Conservation (phyloP, 92 coral and sea anemone species). For the Phenganax marumi region DNA sequence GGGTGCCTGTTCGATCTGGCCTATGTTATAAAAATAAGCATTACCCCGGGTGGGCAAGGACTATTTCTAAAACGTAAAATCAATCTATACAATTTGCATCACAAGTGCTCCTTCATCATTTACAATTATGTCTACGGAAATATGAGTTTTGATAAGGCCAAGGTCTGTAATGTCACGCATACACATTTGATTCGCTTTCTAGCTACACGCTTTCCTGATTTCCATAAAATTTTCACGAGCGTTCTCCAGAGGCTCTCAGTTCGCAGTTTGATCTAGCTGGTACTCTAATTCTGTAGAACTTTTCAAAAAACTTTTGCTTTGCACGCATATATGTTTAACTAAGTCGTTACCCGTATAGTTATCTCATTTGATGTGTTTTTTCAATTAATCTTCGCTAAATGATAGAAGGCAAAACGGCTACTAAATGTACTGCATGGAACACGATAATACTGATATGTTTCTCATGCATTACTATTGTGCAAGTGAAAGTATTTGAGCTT, state of each 20-base stretch:
- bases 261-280: too few relatives aligned
- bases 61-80: slow-evolving; percentile 22
- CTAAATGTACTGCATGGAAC: too few relatives aligned
- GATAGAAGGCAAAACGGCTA: too few relatives aligned
- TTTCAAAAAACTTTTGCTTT: too few relatives aligned
- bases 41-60: not conserved
- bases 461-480: too few relatives aligned
- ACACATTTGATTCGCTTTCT: not conserved
- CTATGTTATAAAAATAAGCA: not conserved
- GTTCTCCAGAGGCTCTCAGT: not conserved
- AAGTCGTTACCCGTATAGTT: too few relatives aligned
- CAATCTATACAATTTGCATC: slow-evolving; percentile 27
- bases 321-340: too few relatives aligned
- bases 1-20: not conserved
- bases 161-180: slow-evolving; percentile 35
- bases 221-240: not conserved
- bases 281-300: too few relatives aligned
- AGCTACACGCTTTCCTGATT: not conserved
- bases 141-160: slow-evolving; percentile 22
- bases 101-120: slow-evolving; percentile 14
- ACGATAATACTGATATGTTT: too few relatives aligned
- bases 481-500: too few relatives aligned
- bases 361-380: too few relatives aligned
- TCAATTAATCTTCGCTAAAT: too few relatives aligned
- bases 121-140: slow-evolving; percentile 40